Percentiles rank a stretch among this genome's conserved stretches.
phyloP scores from a whole-genome alignment of 2,113 vertebrate genomes.

The Lichenostomus cassidix region DNA sequence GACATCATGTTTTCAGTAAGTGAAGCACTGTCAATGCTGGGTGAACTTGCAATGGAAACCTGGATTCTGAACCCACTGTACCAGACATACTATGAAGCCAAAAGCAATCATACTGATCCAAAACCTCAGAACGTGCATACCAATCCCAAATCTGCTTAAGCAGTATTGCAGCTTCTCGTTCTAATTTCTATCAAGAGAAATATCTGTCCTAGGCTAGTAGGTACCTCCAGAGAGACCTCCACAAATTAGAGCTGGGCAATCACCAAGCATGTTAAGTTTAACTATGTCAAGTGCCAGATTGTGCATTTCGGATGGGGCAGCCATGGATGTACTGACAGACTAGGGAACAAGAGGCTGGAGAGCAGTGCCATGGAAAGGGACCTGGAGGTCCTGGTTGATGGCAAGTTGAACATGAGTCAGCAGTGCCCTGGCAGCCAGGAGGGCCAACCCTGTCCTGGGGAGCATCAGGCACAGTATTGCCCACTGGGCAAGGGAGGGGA shows the following conservation, averaged over 20 bases:
- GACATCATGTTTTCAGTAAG: neutral
- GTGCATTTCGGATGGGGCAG: neutral
- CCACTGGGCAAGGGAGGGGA: neutral
- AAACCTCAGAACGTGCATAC: neutral
- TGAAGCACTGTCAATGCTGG: neutral
- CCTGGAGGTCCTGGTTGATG: neutral
- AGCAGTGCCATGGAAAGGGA: neutral
- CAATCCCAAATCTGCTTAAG: neutral
- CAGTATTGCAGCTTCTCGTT: neutral
- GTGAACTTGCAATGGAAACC: neutral
- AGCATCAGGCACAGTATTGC: neutral
- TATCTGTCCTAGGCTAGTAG: neutral
- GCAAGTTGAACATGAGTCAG: neutral
- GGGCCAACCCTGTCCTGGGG: neutral
- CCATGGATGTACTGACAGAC: neutral
- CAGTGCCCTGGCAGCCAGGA: neutral
- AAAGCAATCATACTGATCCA: neutral
- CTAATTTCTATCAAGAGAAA: neutral
- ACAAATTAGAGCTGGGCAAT: neutral
- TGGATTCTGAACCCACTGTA: neutral
- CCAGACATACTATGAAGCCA: neutral
- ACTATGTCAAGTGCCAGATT: neutral
- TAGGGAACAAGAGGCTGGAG: neutral
- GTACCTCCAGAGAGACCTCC: neutral
- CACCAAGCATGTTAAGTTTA: neutral